phyloP scores from a whole-genome alignment of 2,113 vertebrate genomes.

The Mola mola region DNA sequence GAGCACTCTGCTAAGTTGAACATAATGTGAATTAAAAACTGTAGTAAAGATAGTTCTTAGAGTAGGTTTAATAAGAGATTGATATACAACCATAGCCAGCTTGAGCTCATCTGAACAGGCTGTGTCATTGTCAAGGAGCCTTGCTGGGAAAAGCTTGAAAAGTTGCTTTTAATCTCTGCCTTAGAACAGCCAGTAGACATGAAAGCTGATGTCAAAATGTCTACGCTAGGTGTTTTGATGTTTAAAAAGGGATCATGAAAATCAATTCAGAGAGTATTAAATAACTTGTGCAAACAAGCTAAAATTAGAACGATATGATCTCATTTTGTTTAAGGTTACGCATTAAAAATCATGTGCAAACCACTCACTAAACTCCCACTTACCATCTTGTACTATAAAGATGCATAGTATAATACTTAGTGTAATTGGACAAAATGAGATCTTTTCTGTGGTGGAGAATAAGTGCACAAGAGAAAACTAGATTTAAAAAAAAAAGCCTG shows the following conservation, averaged over 20 bases:
- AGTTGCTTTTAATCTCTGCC: constrained; percentile 21
- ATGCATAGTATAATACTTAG: background rate
- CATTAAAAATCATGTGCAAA: constrained; percentile 8
- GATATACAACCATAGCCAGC: too few species aligned
- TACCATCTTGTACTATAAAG: constrained; percentile 14
- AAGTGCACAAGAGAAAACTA: constrained; percentile 18
- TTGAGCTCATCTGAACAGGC: constrained; percentile 13
- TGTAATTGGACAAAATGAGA: constrained; percentile 40
- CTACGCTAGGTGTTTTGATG: constrained; percentile 20
- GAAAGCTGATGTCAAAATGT: constrained; percentile 12
- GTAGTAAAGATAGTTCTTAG: background rate
- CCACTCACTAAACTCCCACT: constrained; percentile 6
- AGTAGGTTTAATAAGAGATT: too few species aligned
- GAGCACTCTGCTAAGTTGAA: constrained; percentile 5
- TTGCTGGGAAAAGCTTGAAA: constrained; percentile 11
- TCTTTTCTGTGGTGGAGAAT: constrained; percentile 15
- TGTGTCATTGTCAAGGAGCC: constrained; percentile 7
- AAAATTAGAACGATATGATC: constrained; percentile 37
- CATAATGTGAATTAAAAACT: background rate
- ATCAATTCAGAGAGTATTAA: constrained; percentile 36
- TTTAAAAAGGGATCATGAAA: constrained; percentile 28
- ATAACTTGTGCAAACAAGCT: constrained; percentile 22
- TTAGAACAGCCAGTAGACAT: constrained; percentile 21
- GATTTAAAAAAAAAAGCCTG: constrained; percentile 24
- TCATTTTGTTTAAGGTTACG: constrained; percentile 22